Percentiles rank a stretch among this genome's conserved stretches.
These are phyloP conservation scores for Phylloscopus whistleri DNA, from an alignment of 2,113 vertebrate genomes.

Conservation along the genomic window DNA sequence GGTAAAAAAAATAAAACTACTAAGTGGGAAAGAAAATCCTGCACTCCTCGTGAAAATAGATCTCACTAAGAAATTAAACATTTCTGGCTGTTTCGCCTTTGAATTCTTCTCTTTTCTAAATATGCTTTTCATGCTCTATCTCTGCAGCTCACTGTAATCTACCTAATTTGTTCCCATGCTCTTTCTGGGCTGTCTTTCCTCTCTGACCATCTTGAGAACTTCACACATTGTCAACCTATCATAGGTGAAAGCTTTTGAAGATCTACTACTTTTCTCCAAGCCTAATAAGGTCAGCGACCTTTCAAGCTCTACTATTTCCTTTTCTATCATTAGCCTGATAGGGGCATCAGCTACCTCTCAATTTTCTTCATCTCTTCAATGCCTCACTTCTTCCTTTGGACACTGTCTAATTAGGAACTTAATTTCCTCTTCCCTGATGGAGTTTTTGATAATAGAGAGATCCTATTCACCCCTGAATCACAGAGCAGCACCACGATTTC, in stretches of 20 bases:
- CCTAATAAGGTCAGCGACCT: slow-evolving; percentile 89
- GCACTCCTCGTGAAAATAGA: background rate
- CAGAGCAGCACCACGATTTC: slow-evolving; percentile 63
- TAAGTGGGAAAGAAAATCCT: background rate
- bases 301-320: slow-evolving; percentile 83
- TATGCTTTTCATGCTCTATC: background rate
- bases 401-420: slow-evolving; percentile 91
- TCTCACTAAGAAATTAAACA: background rate
- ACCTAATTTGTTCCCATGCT: slow-evolving; percentile 52
- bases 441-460: slow-evolving; percentile 76
- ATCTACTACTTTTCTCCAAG: slow-evolving; percentile 74
- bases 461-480: slow-evolving; percentile 71
- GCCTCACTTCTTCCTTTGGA: slow-evolving; percentile 85
- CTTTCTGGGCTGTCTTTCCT: slow-evolving; percentile 36
- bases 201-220: slow-evolving; percentile 62
- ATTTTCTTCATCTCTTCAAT: slow-evolving; percentile 77
- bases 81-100: background rate
- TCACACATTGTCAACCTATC: slow-evolving; percentile 72
- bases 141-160: slow-evolving; percentile 39
- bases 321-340: slow-evolving; percentile 88
- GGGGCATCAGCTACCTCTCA: slow-evolving; percentile 74
- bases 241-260: slow-evolving; percentile 83
- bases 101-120: background rate
- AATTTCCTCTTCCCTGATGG: slow-evolving; percentile 89
- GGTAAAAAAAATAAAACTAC: background rate